These are phyloP conservation scores for Mesopsocus fuscifrons DNA, from an alignment of 2,888 invertebrate species.

Conservation along the genomic window DNA sequence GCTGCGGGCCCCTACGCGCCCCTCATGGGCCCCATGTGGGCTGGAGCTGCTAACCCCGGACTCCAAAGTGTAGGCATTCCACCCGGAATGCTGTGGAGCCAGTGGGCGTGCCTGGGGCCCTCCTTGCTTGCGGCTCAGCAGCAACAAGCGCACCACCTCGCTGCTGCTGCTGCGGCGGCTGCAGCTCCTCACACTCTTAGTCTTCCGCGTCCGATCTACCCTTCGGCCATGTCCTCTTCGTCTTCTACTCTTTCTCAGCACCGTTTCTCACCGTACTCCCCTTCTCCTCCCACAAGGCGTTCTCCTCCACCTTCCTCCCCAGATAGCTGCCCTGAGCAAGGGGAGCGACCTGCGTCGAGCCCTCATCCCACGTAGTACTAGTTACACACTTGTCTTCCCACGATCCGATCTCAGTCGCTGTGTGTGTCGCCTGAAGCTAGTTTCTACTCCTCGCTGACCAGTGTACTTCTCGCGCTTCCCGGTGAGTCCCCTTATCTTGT, in stretches of 20 bases:
- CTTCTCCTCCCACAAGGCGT: constrained; percentile 20
- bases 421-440: too few relatives aligned
- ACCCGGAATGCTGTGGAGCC: constrained; percentile 43
- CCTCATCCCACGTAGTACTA: constrained; percentile 2
- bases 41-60: constrained; percentile 22
- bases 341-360: not conserved
- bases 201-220: constrained; percentile 17
- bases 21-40: constrained; percentile 29
- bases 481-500: too few relatives aligned
- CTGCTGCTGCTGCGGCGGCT: constrained; percentile 26
- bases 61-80: constrained; percentile 21
- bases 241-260: constrained; percentile 6
- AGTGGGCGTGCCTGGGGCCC: constrained; percentile 49
- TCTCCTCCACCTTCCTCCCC: constrained; percentile 22
- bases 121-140: constrained; percentile 40
- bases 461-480: too few relatives aligned
- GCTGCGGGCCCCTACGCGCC: constrained; percentile 34
- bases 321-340: not conserved
- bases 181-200: not conserved
- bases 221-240: not conserved
- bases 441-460: too few relatives aligned
- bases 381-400: not conserved
- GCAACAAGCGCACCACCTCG: constrained; percentile 33
- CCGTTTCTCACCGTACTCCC: constrained; percentile 11
- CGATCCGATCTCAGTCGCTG: too few relatives aligned